phyloP scores from a whole-genome alignment of 2,797 vertebrate genomes.

The Phaenicophaeus curvirostris region DNA sequence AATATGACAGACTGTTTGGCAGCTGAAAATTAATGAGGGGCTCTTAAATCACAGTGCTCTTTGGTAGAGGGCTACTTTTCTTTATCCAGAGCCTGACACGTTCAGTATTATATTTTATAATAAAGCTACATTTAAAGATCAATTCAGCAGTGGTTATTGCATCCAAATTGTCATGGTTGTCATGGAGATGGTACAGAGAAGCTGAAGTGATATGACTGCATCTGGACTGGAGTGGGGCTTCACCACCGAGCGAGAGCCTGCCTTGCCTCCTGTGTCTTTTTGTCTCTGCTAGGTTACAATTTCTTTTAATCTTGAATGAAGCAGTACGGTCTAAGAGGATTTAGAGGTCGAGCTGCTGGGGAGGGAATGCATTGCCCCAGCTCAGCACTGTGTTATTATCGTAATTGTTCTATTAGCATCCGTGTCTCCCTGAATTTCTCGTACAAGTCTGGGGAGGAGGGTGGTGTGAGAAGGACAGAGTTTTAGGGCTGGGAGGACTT shows the following conservation, averaged over 20 bases:
- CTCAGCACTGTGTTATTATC: background rate
- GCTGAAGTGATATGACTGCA: constrained; percentile 88
- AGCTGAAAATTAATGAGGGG: constrained; percentile 5
- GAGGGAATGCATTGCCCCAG: constrained; percentile 3
- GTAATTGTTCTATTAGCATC: constrained; percentile 46
- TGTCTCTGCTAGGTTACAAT: constrained; percentile 47
- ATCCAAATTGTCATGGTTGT: constrained; percentile 96
- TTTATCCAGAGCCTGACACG: constrained; percentile 4
- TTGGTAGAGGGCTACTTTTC: background rate
- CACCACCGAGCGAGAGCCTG: constrained; percentile 22
- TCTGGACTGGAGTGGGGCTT: constrained; percentile 75
- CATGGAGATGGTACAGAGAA: constrained; percentile 97
- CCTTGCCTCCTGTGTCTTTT: constrained; percentile 63
- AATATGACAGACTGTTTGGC: background rate
- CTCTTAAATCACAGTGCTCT: background rate
- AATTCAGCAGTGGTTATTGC: constrained; percentile 84
- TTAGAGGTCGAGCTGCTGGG: constrained; percentile 31
- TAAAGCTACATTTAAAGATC: constrained; percentile 84
- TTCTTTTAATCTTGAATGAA: constrained; percentile 33
- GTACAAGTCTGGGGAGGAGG: constrained; percentile 39
- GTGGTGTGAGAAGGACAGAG: constrained; percentile 22
- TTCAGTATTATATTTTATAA: constrained; percentile 73
- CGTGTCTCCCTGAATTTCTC: constrained; percentile 14
- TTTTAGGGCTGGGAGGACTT: constrained; percentile 45
- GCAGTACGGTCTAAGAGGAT: background rate